Base-by-base conservation (phyloP, 1,140 invertebrate species). In the Littorina saxatilis region DNA sequence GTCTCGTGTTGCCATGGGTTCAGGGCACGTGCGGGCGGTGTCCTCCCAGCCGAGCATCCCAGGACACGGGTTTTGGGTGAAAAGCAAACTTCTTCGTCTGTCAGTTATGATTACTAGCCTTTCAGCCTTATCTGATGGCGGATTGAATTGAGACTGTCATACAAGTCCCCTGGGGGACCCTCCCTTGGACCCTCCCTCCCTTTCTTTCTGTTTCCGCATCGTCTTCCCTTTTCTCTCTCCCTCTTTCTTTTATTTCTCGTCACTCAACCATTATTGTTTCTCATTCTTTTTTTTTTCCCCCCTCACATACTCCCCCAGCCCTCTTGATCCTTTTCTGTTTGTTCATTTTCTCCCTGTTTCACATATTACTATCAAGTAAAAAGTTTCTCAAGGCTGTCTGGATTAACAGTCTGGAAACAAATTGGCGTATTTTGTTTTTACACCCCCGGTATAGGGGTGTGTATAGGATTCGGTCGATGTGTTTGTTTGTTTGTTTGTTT, bases 31-130 rank as follows among this genome's bases (percentile, higher is more conserved):
- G 63, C 63, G 20, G 27, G 20, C 61, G 23, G 61, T 32, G 7
- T 63, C 61, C 61, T 32, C n/a, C 3, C 61, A 63, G n/a, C 61
- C 27, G 7, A 27, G 5, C 27, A 23, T 27, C 27, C 5, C 5
- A 63, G 55, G 15, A 15, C 55, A 15, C 55, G 61, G 61, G 27
- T 47, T 47, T 47, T 63, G 23, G 20, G 52, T 27, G 61, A 63
- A 63, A 63, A 63, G 61, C 61, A 63, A 63, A 63, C 61, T 63
- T 32, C 61, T 27, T 63, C n/a, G n/a, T 63, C 61, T 63, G 61
- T 63, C 61, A 63, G n/a, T 17, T 63, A 32, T 63, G 61, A 29
- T 32, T 29, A 32, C 61, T 63, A 29, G 61, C 15, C 55, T 58
- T 58, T 58, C 55, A 23, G 55, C 15, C 4, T 63, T 63, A 63